Evolutionary conservation across 2,113 vertebrate species (phyloP).

Genomic region (Motacilla alba): DNA sequence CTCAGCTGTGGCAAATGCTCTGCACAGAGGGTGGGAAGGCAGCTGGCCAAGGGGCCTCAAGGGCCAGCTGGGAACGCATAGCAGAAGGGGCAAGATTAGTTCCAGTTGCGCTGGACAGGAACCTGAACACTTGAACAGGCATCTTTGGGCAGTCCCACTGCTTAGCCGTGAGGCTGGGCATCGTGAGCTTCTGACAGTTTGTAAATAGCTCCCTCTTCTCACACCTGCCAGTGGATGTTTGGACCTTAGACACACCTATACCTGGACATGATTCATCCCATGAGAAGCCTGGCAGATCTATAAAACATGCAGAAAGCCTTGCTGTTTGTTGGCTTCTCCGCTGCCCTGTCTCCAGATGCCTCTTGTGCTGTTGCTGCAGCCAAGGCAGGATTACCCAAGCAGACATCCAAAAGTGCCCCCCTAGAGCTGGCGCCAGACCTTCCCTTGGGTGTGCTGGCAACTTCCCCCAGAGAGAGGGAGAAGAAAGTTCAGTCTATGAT

Average conservation of each 20-base stretch:
- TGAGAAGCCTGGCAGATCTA: not conserved
- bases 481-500: not conserved
- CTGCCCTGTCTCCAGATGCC: not conserved
- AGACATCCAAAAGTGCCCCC: not conserved
- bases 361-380: not conserved
- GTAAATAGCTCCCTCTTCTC: not conserved
- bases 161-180: not conserved
- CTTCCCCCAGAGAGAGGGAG: not conserved
- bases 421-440: not conserved
- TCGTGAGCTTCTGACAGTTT: not conserved
- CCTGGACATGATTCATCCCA: not conserved
- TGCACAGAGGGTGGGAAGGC: not conserved
- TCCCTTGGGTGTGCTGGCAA: not conserved
- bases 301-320: not conserved
- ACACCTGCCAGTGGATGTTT: not conserved
- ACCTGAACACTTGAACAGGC: not conserved
- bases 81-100: not conserved
- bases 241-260: not conserved
- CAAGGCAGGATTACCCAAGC: not conserved
- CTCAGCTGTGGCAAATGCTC: not conserved
- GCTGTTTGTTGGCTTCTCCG: not conserved
- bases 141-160: not conserved
- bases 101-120: not conserved
- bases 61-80: not conserved
- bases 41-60: not conserved